Evolutionary conservation across 2,888 invertebrate genomes (phyloP), one percentile per base, ranked within the genome.

Genomic region (Chymomyza caudatula): DNA sequence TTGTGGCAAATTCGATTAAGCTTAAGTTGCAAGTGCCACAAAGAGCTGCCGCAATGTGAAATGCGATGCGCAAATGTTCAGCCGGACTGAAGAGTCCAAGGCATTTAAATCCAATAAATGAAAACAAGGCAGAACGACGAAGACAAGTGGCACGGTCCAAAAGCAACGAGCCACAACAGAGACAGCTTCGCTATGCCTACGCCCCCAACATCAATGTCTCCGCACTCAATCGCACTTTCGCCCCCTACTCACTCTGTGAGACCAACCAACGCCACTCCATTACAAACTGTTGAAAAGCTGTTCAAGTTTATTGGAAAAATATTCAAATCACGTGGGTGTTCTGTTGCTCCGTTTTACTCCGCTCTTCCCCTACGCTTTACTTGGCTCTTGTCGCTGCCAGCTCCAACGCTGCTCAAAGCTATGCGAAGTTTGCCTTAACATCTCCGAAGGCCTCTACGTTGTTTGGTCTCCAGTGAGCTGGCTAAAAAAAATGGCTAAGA

Each of bases 261-360:
- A 13, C 17, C n/a, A 6, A 2, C 15, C 11, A n/a, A 20, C n/a
- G 11, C 3, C 54, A 37, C 29, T 37, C 29, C 29, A 37, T 37
- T 37, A 37, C 29, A 56, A 37, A 42, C 52, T 57, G 52, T 74
- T 86, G 85, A 85, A 81, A 85, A 85, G 83, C 86, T 86, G 82
- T 83, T 83, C 85, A 83, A 83, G 82, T 86, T 86, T 86, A 85
- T 84, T 79, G 85, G 81, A 86, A 86, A 87, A 86, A 86, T 86
- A 86, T 86, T 86, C 85, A 86, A 86, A 86, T 87, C 86, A 86
- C 87, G 76, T 85, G 78, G 87, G 80, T 81, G 87, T 79, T 74
- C 79, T 78, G 51, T 51, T 20, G 51, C 47, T 19, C 5, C 15
- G 15, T 15, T 15, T 5, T 8, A 42, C 13, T 20, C 53, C 15